phyloP scores from a whole-genome alignment of 1,140 invertebrate genomes.

The Aphis craccivora region DNA sequence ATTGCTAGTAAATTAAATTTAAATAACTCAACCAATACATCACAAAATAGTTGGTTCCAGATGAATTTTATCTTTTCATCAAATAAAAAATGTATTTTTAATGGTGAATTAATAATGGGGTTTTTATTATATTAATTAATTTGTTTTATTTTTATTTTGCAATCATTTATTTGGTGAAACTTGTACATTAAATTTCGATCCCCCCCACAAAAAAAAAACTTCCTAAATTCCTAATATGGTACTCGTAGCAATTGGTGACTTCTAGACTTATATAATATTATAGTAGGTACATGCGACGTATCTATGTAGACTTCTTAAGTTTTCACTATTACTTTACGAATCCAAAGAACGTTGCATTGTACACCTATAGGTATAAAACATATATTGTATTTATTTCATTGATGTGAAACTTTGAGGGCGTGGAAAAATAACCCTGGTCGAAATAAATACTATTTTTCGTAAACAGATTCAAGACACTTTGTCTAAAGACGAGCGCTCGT shows the following conservation, averaged over 20 bases:
- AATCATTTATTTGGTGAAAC: neutral
- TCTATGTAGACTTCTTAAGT: neutral
- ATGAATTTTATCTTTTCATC: no score
- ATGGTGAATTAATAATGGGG: neutral
- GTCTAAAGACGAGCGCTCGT: neutral
- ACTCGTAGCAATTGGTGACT: neutral
- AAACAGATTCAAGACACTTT: neutral
- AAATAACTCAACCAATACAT: no score
- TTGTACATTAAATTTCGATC: neutral
- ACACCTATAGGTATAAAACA: neutral
- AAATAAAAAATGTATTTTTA: neutral
- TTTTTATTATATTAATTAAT: no score
- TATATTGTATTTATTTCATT: neutral
- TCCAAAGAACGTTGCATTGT: neutral
- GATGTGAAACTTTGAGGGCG: neutral
- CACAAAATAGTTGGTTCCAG: neutral
- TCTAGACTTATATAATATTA: neutral
- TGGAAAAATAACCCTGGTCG: neutral
- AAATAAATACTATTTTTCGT: conserved; percentile 1
- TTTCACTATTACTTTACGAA: neutral
- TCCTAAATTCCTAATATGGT: neutral
- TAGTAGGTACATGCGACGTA: neutral
- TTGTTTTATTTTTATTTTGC: neutral
- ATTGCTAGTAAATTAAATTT: no score
- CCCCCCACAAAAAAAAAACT: neutral